Base-by-base conservation (phyloP, 2,113 vertebrate genomes). In the Lepidothrix coronata region DNA sequence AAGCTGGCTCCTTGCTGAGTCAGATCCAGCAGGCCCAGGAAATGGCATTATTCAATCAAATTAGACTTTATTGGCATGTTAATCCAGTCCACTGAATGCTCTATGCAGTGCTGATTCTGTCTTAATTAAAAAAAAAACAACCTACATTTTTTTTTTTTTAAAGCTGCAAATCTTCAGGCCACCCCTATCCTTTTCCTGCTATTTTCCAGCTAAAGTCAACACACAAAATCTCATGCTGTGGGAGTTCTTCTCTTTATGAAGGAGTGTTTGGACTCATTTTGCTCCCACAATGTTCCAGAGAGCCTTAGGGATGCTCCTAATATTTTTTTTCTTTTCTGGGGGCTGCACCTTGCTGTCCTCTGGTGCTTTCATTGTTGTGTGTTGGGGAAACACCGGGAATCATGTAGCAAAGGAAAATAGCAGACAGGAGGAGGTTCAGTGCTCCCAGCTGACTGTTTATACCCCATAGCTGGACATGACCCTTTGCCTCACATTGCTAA, bases 1-100 rank as follows among this genome's bases (percentile, higher is more conserved):
- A 75, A 76, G 71, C 70, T 82, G 54, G 51, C 49, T 94, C 72
- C 51, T 75, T 88, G 84, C 88, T 92, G 89, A 85, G 74, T 96
- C 92, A 97, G 86, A 85, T 73, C 70, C 61, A 91, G 74, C 31
- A 68, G 51, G 78, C 72, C 46, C 80, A 89, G 80, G 91, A 95
- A 95, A 93, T 57, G 59, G 41, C 1, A 0, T 94, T 93, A 76
- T 55, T 96, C 91, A 91, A 91, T 94, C 91, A 92, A 96, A 95
- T 92, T 51, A 91, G 48, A 72, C 52, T 73, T 96, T 77, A 97
- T 83, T 95, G 89, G 59, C 63, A 84, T 31, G 39, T 90, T 95
- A 83, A 87, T 93, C 49, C 6, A 18, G 63, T 62, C 52, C 23
- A 31, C 33, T 57, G 88, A 75, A 62, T 67, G 52, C 70, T 91